Evolutionary conservation across 1,140 invertebrate genomes (phyloP), one percentile per base, ranked within the genome.

Genomic region (Hormaphis cornu): DNA sequence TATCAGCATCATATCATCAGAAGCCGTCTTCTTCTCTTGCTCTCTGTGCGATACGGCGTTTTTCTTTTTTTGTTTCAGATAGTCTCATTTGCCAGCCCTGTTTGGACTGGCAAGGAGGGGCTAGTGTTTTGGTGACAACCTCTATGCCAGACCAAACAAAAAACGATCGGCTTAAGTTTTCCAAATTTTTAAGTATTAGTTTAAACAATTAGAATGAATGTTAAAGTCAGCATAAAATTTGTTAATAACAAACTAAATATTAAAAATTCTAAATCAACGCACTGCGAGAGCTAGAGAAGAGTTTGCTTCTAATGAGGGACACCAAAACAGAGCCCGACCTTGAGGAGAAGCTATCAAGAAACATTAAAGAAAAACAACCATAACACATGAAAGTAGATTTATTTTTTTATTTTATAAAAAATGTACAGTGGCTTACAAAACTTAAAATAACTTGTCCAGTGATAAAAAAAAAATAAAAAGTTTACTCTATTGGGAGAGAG

Each of bases 51-150:
- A 81, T 79, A 46, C 40, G 79, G 33, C 33, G 53, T 70, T 59
- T 70, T 70, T 59, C 69, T 70, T 61, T 59, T 81, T 82, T 80
- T 81, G 79, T 81, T 80, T 79, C 70, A 46, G 70, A 75, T 72
- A 79, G 76, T 78, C 76, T 80, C 78, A 81, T 70, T 70, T 70
- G 56, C 56, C 69, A 42, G 69, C 58, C 53, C 81, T 81, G 80
- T 82, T 82, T 82, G 80, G 80, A 82, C 82, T 82, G 81, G 81
- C 81, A 81, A 81, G 59, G 71, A 72, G 73, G 82, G 83, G 69
- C 66, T 82, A 83, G 81, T 83, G 85, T 86, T 87, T 87, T 86
- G 85, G 85, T 86, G 85, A 58, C 69, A 70, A 70, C 69, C 42
- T 61, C 42, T 50, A 70, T 69, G 37, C 33, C 53, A 66, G 30